These are phyloP conservation scores for Parnassius glacialis DNA, from an alignment of 2,888 invertebrate genomes.

Conservation along the genomic window DNA sequence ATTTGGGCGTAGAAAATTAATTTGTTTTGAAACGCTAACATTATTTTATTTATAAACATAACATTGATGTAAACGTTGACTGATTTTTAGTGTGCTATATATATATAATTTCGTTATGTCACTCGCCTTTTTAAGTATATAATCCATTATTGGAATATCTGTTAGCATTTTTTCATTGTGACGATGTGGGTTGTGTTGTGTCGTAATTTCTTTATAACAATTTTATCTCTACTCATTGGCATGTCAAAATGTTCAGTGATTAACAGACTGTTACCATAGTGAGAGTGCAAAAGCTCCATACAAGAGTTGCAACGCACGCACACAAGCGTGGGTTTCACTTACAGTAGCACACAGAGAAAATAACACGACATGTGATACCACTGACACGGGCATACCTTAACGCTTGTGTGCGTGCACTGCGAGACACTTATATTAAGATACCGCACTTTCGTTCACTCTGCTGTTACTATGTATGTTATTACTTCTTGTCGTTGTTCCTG, in stretches of 20 bases:
- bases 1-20: too few relatives aligned
- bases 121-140: constrained; percentile 11
- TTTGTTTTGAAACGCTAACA: too few relatives aligned
- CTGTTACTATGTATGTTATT: background rate
- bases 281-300: too few relatives aligned
- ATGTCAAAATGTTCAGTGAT: background rate
- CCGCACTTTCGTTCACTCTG: too few relatives aligned
- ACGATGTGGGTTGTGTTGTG: constrained; percentile 1
- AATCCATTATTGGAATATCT: background rate
- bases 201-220: background rate
- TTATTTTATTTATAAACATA: background rate
- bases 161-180: background rate
- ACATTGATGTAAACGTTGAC: constrained; percentile 13
- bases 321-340: too few relatives aligned
- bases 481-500: constrained; percentile 3
- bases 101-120: constrained; percentile 12
- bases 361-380: too few relatives aligned
- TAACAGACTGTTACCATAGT: background rate
- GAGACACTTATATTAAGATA: too few relatives aligned
- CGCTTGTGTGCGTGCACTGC: too few relatives aligned
- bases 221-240: constrained; percentile 1
- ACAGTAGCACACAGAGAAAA: too few relatives aligned
- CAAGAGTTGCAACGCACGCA: too few relatives aligned
- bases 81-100: constrained; percentile 23
- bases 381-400: too few relatives aligned